phyloP scores from a whole-genome alignment of 2,888 invertebrate genomes.

The Mesopsocus fuscifrons region DNA sequence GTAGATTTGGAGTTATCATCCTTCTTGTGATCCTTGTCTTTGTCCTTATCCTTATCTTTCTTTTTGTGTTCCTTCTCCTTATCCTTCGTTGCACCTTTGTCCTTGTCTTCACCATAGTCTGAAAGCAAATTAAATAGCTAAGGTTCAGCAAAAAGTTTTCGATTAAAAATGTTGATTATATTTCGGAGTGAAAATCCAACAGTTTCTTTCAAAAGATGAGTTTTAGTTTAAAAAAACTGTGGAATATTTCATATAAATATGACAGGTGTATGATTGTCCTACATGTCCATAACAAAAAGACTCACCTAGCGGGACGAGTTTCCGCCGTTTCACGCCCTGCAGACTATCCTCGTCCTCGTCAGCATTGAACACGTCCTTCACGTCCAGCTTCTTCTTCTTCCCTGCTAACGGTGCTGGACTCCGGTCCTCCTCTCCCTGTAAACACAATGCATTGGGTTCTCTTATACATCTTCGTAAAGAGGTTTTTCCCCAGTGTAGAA shows the following conservation, averaged over 20 bases:
- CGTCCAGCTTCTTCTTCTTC: constrained; percentile 52
- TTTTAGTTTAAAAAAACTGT: too few relatives aligned
- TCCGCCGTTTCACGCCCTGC: constrained; percentile 44
- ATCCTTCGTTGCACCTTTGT: constrained; percentile 27
- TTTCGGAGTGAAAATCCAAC: too few relatives aligned
- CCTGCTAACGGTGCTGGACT: too few relatives aligned
- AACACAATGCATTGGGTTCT: too few relatives aligned
- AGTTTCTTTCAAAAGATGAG: too few relatives aligned
- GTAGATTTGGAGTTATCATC: constrained; percentile 48
- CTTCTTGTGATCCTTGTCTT: constrained; percentile 28
- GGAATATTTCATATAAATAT: too few relatives aligned
- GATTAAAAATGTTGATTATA: background rate
- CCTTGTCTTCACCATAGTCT: constrained; percentile 43
- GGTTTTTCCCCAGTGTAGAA: too few relatives aligned
- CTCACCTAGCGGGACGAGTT: constrained; percentile 61
- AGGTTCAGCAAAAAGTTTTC: too few relatives aligned
- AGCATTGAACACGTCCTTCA: constrained; percentile 70
- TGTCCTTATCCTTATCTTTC: constrained; percentile 25
- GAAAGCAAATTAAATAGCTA: constrained; percentile 15
- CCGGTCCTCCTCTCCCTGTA: too few relatives aligned
- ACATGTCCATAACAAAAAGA: too few relatives aligned
- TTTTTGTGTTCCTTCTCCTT: constrained; percentile 27
- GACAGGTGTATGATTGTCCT: too few relatives aligned
- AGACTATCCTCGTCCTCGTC: constrained; percentile 51
- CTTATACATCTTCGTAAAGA: too few relatives aligned